Evolutionary conservation across 1,140 invertebrate genomes (phyloP), one percentile per base, ranked within the genome.

Genomic region (Chironomus striatipennis): DNA sequence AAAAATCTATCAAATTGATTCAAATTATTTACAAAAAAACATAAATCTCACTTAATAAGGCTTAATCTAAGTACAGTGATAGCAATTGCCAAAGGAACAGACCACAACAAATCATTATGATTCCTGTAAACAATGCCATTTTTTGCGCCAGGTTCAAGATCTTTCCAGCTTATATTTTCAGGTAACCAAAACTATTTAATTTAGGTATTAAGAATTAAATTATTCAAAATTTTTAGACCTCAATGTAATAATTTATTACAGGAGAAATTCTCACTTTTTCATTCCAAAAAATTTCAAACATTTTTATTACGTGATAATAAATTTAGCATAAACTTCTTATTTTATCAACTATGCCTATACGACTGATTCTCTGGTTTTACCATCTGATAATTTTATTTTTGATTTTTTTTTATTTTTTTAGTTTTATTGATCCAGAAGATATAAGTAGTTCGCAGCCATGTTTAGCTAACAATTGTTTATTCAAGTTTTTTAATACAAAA

Each of bases 91-190:
- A 96, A 86, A 5, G 90, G 90, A 78, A 96, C 82, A 18, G 94
- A 91, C 81, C 90, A 90, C 75, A 91, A 85, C 73, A 98, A 84
- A 84, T 97, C 93, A 79, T 86, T 88, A 79, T 92, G 89, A 81
- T 96, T 88, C 65, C 93, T 88, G 84, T 93, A 94, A 75, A 89
- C 86, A 76, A 94, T 88, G 77, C 88, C 86, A 76, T 90, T 87
- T 77, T 88, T 90, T 70, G 91, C 86, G 76, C 88, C 93, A 34
- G 93, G 91, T 77, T 88, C 86, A 72, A 96, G 89, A 80, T 95
- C 91, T n/a, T 87, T 85, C 94, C 95, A 97, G 78, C 92, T 93
- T 75, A 90, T 90, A 82, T 95, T 95, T 76, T 93, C 93, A 75
- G 94, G 94, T 79, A 95, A 86, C 94, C 94, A 96, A 79, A 96